Base-by-base conservation (phyloP, 2,888 invertebrate species). In the Scelioninae gen. 1 region DNA sequence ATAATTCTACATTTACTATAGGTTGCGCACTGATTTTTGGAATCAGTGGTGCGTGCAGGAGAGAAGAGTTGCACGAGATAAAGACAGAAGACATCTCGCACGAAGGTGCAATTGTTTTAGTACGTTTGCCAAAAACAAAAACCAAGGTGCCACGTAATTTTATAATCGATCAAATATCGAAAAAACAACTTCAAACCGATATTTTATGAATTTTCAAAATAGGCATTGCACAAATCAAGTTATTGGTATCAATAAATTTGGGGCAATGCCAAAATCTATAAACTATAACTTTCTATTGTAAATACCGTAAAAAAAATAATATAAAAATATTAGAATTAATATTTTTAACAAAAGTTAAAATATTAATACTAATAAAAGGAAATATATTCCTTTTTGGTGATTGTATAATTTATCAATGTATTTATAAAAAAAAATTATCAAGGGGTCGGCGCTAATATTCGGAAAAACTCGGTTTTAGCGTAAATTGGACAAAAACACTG, bases 11-110 rank as follows among this genome's bases (percentile, higher is more conserved):
- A 23, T 23, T 23, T 23, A 23, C 23, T 23, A 23, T 23, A 55
- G 82, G 78, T 83, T 43, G 78, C 71, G 78, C 71, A 51, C 62
- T 84, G 11, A 83, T 84, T 55, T 83, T 84, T 49, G 80, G 83
- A 16, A 62, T 82, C 11, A 49, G 10, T 15, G 85, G 80, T 23
- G 77, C 79, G 9, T 83, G 81, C 49, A 68, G 79, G 51, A 62
- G 65, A 56, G 40, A 23, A 15, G 82, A 84, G 15, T 62, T 82
- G 16, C 32, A 71, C 9, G 66, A 85, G 16, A 45, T 83, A 3
- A 77, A 55, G 31, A 51, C 80, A 9, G 32, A 65, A 15, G 77
- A 85, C 43, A 43, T 82, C 9, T 51, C 13, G 7, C 62, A 81
- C 32, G 38, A 68, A 49, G 76, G 76, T 15, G 9, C 60, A 9